These are phyloP conservation scores for Phalacrocorax pelagicus DNA, from an alignment of 2,113 vertebrate species.

Conservation along the genomic window DNA sequence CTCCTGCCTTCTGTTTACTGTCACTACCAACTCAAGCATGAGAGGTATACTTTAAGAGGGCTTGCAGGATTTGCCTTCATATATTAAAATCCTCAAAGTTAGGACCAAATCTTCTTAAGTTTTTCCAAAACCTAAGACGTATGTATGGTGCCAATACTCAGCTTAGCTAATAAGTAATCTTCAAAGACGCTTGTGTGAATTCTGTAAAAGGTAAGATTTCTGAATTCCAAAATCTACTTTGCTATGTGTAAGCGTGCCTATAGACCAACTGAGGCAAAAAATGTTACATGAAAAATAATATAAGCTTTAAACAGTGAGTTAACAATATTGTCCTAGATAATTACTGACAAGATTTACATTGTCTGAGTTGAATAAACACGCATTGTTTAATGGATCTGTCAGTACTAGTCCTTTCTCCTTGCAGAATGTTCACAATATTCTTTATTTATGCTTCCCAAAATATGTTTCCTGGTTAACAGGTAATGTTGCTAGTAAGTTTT, in stretches of 20 bases:
- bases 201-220: background rate
- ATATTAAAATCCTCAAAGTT: background rate
- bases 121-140: background rate
- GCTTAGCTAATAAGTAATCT: background rate
- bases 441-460: background rate
- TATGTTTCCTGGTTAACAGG: background rate
- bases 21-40: background rate
- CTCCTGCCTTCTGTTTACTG: background rate
- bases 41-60: background rate
- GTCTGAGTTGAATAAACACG: background rate
- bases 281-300: background rate
- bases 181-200: background rate
- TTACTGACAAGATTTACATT: background rate
- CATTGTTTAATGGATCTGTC: background rate
- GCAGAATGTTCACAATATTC: background rate
- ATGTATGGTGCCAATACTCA: background rate
- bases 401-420: background rate
- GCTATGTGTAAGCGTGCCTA: background rate
- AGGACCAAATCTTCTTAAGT: background rate
- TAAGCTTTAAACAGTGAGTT: background rate
- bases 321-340: background rate
- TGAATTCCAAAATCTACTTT: background rate
- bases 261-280: background rate
- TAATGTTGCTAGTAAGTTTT: background rate
- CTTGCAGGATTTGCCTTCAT: background rate